A percentile compares a stretch with the other conserved stretches of the same genome.
phyloP scores from a whole-genome alignment of 2,888 invertebrate genomes.

The Lasiommata megera region DNA sequence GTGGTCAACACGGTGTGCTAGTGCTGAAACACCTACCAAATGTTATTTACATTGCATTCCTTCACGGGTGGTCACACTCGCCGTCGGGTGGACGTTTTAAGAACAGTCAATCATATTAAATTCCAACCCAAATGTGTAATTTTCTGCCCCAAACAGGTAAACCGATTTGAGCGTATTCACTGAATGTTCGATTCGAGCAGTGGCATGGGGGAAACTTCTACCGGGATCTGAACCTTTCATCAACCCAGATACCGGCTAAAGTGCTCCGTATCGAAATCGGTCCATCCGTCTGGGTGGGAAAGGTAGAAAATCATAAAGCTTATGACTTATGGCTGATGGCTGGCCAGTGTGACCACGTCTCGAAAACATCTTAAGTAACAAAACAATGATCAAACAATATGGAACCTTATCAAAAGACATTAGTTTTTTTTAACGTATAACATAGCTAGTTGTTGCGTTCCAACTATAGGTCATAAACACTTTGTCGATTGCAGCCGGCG shows the following conservation, averaged over 20 bases:
- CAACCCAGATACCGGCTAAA: no score
- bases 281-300: no score
- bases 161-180: no score
- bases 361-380: conserved; percentile 52
- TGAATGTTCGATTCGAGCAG: no score
- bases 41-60: conserved; percentile 78
- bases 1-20: conserved; percentile 60
- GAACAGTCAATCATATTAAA: neutral
- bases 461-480: conserved; percentile 25
- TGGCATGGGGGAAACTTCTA: no score
- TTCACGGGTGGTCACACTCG: conserved; percentile 56
- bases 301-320: no score
- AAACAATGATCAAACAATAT: conserved; percentile 74
- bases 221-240: no score
- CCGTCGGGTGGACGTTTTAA: conserved; percentile 7
- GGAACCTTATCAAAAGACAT: conserved; percentile 66
- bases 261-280: no score
- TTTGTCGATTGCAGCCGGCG: neutral
- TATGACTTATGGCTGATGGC: no score
- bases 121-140: neutral
- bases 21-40: conserved; percentile 69
- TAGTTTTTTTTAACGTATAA: conserved; percentile 41
- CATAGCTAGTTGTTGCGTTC: conserved; percentile 35
- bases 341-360: conserved; percentile 29
- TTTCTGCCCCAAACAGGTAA: neutral